Percentiles rank a stretch among this genome's conserved stretches.
phyloP scores from a whole-genome alignment of 2,888 invertebrate genomes.

The Ethmia dodecea region DNA sequence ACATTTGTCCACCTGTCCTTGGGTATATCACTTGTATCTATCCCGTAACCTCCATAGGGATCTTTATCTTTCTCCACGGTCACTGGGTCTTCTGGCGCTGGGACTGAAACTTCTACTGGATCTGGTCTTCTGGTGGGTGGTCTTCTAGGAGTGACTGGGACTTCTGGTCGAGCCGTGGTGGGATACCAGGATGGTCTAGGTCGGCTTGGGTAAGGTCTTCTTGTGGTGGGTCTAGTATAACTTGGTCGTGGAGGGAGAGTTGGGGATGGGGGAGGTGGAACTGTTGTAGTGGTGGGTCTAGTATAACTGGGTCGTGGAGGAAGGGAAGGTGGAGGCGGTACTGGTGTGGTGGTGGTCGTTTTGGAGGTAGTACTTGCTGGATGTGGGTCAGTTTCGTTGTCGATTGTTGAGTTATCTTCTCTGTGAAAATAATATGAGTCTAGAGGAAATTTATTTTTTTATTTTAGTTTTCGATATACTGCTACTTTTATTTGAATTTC shows the following conservation, averaged over 20 bases:
- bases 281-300: slow-evolving; percentile 13
- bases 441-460: too few relatives aligned
- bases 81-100: slow-evolving; percentile 24
- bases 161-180: slow-evolving; percentile 17
- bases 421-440: slow-evolving; percentile 6
- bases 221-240: slow-evolving; percentile 18
- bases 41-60: slow-evolving; percentile 30
- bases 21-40: slow-evolving; percentile 40
- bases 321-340: slow-evolving; percentile 22
- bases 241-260: slow-evolving; percentile 26
- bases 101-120: slow-evolving; percentile 26
- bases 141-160: slow-evolving; percentile 5
- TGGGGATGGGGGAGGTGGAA: slow-evolving; percentile 16
- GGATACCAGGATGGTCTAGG: slow-evolving; percentile 14
- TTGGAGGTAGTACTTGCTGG: slow-evolving; percentile 4
- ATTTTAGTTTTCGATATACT: too few relatives aligned
- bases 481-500: too few relatives aligned
- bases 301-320: too few relatives aligned
- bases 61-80: slow-evolving; percentile 32
- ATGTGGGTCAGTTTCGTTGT: not conserved
- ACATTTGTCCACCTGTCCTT: slow-evolving; percentile 44
- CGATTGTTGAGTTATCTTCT: slow-evolving; percentile 7
- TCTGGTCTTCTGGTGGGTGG: slow-evolving; percentile 18
- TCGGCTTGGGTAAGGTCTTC: slow-evolving; percentile 22
- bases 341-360: slow-evolving; percentile 14